phyloP scores from a whole-genome alignment of 2,113 vertebrate genomes.

The Heterotis niloticus region DNA sequence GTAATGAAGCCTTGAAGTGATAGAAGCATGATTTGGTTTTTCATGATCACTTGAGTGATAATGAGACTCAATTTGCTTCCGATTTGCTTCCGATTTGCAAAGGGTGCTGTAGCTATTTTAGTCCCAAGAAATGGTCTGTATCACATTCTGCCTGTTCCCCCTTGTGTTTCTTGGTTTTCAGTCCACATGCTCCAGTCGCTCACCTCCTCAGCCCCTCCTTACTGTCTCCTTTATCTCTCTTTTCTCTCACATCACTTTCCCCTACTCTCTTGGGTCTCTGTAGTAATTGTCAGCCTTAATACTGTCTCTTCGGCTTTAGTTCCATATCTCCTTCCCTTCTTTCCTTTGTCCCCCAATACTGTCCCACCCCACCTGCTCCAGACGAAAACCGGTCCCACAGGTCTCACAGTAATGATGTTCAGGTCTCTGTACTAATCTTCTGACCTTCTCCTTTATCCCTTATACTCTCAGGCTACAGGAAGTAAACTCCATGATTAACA shows the following conservation, averaged over 20 bases:
- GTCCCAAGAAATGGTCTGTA: not conserved
- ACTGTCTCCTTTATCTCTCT: not conserved
- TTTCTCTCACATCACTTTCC: not conserved
- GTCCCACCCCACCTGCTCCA: not conserved
- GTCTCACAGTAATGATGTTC: not conserved
- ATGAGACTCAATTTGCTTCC: not conserved
- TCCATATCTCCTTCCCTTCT: not conserved
- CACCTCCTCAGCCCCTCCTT: not conserved
- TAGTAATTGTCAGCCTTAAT: constrained; percentile 6
- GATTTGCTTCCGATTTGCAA: not conserved
- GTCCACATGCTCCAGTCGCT: not conserved
- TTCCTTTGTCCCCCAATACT: not conserved
- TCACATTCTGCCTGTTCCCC: not conserved
- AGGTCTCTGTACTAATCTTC: not conserved
- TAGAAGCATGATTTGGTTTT: not conserved
- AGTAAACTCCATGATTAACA: constrained; percentile 96
- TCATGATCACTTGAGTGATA: not conserved
- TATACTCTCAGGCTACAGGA: constrained; percentile 80
- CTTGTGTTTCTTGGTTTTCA: not conserved
- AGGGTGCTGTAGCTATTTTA: not conserved
- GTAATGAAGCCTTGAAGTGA: not conserved
- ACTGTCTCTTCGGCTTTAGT: not conserved
- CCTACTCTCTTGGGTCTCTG: not conserved
- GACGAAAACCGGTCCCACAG: not conserved
- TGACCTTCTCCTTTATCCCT: no score